Evolutionary conservation across 1,140 invertebrate genomes (phyloP).

Genomic region (Coelopa frigida): DNA sequence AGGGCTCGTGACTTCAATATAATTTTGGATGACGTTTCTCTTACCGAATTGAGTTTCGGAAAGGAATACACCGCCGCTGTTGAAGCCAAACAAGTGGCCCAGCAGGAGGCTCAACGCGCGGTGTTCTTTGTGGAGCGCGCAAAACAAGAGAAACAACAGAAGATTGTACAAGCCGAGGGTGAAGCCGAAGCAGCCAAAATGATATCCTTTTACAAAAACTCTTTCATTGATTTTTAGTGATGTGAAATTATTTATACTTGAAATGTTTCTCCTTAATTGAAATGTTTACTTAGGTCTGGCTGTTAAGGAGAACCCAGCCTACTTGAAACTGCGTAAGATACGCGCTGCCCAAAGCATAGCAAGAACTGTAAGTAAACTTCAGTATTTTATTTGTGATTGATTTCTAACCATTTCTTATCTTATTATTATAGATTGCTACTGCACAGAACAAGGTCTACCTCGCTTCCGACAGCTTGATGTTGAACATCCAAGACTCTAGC

Average conservation of each 20-base stretch:
- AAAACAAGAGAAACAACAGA: constrained; percentile 96
- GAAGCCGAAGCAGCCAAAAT: constrained; percentile 98
- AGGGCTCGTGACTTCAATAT: constrained; percentile 98
- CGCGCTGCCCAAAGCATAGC: constrained; percentile 96
- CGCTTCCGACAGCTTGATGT: constrained; percentile 86
- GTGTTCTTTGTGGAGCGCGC: constrained; percentile 97
- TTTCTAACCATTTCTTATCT: constrained; percentile 4
- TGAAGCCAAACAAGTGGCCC: constrained; percentile 98
- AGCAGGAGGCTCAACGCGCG: constrained; percentile 98
- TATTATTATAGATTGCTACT: constrained; percentile 67
- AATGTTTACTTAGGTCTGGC: constrained; percentile 84
- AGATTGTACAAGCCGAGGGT: constrained; percentile 99
- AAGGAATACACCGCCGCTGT: constrained; percentile 99
- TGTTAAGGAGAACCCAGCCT: constrained; percentile 91
- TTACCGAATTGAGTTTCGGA: constrained; percentile 97
- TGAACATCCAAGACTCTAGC: constrained; percentile 90
- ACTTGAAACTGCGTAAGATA: constrained; percentile 95
- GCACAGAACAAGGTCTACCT: constrained; percentile 95
- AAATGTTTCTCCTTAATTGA: constrained; percentile 56
- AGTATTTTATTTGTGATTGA: constrained; percentile 1
- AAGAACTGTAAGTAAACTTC: constrained; percentile 67
- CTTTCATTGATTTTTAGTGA: not conserved
- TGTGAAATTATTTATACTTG: not conserved
- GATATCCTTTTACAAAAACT: constrained; percentile 67
- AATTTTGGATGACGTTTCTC: constrained; percentile 98